Conservation (phyloP, 2,113 vertebrate species). For the Tangachromis dhanisi region DNA sequence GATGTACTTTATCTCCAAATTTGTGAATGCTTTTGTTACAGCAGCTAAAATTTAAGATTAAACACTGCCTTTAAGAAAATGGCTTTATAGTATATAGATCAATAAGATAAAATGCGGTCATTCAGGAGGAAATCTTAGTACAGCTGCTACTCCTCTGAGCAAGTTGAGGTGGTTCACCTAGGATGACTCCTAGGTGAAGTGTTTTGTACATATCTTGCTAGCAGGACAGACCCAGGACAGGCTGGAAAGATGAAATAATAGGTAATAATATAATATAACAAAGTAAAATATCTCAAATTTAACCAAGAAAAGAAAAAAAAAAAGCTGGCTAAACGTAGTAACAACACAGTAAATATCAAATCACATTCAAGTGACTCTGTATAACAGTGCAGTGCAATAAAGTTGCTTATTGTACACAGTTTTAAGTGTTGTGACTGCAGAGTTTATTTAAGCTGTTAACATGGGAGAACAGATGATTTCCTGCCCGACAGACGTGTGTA, state of each 20-base stretch:
- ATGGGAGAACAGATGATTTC: background rate
- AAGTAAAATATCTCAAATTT: background rate
- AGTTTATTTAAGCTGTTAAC: background rate
- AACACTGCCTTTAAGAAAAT: background rate
- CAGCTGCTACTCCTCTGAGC: background rate
- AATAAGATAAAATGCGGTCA: background rate
- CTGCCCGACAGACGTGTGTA: background rate
- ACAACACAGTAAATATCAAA: background rate
- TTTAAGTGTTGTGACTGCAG: background rate
- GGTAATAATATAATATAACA: background rate
- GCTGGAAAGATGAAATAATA: background rate
- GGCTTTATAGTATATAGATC: background rate
- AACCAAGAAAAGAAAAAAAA: background rate
- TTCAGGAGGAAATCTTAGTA: background rate
- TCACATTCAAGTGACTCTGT: background rate
- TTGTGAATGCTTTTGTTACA: background rate
- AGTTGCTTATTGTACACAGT: background rate
- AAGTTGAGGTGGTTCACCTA: background rate
- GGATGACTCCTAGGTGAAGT: background rate
- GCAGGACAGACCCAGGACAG: background rate
- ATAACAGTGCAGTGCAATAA: background rate
- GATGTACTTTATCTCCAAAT: background rate
- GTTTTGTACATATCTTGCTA: background rate
- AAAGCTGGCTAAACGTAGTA: background rate
- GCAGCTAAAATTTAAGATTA: background rate